Evolutionary conservation across 2,113 vertebrate genomes (phyloP), one percentile per base, ranked within the genome.

Genomic region (Pitta sordida): DNA sequence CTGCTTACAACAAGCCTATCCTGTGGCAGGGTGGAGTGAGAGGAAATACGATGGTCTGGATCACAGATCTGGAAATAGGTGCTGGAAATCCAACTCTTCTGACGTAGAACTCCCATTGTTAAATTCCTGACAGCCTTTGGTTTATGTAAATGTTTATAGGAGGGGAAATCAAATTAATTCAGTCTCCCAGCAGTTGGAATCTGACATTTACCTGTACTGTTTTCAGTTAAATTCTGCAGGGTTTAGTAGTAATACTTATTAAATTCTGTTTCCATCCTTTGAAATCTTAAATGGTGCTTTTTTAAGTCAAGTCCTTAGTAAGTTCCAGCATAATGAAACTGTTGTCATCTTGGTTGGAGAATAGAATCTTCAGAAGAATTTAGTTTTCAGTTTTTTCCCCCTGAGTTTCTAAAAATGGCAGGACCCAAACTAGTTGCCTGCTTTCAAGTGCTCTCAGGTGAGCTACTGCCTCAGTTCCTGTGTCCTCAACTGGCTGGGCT

Each of bases 21-120:
- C 84, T 88, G 52, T 73, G 82, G 46, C 75, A 39, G 55, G 32
- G 48, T 24, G 41, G 51, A 39, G 20, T 14, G 36, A 29, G 43
- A 75, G 77, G 67, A 82, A 87, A 41, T 62, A 34, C 80, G 27
- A 46, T 70, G 89, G 55, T 67, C 55, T 91, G 75, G 62, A 88
- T 96, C 69, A 80, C 59, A 92, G 75, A 59, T 91, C 95, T 96
- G 43, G 68, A 95, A 96, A 91, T 87, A 95, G 83, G 77, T 75
- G 39, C 77, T 94, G 85, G 91, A 92, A 94, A 95, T 95, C 70
- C 74, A 59, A 81, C 52, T 90, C 59, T 59, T 84, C 58, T 95
- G 93, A 95, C 0, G 3, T 71, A 81, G 79, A 74, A 43, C 55
- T 76, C 29, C 49, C 32, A 26, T 82, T 1, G 0, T 86, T 90